Conservation (phyloP, 2,113 vertebrate species). For the Hemibagrus wyckioides region DNA sequence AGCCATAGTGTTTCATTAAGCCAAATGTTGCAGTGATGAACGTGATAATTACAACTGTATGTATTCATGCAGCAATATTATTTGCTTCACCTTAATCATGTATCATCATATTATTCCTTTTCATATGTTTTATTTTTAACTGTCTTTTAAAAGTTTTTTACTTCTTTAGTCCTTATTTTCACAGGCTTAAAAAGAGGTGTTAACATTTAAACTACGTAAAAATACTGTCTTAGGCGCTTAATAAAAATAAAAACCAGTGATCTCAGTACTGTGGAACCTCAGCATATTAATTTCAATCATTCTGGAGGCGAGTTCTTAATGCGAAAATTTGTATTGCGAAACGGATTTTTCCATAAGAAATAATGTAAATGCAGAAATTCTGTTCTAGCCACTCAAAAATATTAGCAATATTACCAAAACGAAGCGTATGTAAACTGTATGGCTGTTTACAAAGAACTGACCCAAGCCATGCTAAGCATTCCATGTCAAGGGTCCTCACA, state of each 20-base stretch:
- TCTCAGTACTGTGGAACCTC: too few relatives aligned
- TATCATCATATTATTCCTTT: not conserved
- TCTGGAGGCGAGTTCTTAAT: too few relatives aligned
- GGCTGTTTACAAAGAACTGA: not conserved
- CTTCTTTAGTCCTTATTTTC: not conserved
- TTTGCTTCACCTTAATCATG: not conserved
- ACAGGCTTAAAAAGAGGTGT: not conserved
- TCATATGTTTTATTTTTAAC: not conserved
- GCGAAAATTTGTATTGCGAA: too few relatives aligned
- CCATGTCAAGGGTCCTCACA: too few relatives aligned
- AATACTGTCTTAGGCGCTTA: not conserved
- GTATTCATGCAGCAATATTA: not conserved
- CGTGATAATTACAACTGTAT: not conserved
- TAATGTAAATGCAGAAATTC: too few relatives aligned
- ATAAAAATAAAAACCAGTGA: conserved; percentile 7
- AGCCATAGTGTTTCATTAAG: not conserved
- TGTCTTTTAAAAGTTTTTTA: not conserved
- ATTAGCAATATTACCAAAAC: too few relatives aligned
- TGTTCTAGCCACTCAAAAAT: too few relatives aligned
- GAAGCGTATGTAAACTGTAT: not conserved
- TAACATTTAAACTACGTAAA: not conserved
- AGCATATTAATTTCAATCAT: too few relatives aligned
- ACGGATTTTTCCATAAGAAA: too few relatives aligned
- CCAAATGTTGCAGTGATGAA: not conserved
- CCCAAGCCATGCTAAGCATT: too few relatives aligned